Evolutionary conservation across 2,113 vertebrate species (phyloP).

Genomic region (Silurus asotus): DNA sequence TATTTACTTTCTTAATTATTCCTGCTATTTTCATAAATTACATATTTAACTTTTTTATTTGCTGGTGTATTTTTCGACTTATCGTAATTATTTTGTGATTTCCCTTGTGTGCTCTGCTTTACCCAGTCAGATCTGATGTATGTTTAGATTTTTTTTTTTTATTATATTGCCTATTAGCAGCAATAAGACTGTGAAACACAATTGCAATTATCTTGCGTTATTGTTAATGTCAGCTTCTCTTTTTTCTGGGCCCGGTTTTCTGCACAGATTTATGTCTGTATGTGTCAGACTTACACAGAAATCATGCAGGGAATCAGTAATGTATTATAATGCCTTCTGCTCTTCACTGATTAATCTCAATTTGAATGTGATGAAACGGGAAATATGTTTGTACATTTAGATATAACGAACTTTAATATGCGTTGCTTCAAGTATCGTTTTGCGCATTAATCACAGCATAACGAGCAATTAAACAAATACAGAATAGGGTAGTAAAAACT

Average conservation of each 20-base stretch:
- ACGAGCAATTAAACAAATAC: background rate
- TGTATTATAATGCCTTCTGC: slow-evolving; percentile 68
- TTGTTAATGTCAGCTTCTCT: slow-evolving; percentile 76
- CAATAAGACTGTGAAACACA: slow-evolving; percentile 58
- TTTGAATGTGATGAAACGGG: slow-evolving; percentile 61
- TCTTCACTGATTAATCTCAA: slow-evolving; percentile 63
- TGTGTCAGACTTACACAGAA: slow-evolving; percentile 63
- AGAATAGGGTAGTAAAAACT: background rate
- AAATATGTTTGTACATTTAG: slow-evolving; percentile 8
- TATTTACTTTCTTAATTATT: slow-evolving; percentile 10
- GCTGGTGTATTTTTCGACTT: background rate
- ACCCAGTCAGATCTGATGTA: slow-evolving; percentile 64
- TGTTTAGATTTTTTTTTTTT: slow-evolving; percentile 61
- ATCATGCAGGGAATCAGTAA: slow-evolving; percentile 60
- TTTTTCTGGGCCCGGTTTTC: slow-evolving; percentile 52
- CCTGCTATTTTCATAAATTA: background rate
- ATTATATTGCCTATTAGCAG: slow-evolving; percentile 63
- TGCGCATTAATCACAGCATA: background rate
- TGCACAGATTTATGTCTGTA: slow-evolving; percentile 60
- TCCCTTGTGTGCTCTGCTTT: slow-evolving; percentile 9
- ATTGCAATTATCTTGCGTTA: slow-evolving; percentile 80
- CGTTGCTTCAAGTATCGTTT: background rate
- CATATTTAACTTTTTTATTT: background rate
- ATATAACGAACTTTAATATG: slow-evolving; percentile 12
- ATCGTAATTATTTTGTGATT: slow-evolving; percentile 14